Base-by-base conservation (phyloP, 2,113 vertebrate species). In the Sinosuthora webbiana region DNA sequence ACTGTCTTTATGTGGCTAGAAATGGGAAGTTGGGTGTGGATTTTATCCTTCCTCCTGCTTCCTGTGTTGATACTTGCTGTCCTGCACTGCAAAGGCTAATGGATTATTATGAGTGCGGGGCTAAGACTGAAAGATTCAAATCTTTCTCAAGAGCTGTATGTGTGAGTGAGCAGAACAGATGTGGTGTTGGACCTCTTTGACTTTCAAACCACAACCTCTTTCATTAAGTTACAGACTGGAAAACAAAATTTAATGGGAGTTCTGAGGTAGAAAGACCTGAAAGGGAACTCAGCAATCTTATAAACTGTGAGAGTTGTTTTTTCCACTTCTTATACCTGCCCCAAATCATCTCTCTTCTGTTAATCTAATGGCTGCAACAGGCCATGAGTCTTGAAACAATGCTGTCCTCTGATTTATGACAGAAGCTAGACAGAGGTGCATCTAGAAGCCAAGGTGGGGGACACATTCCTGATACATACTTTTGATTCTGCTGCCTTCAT, bases 401-500 rank as follows among this genome's bases (percentile, higher is more conserved):
- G 35, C 41, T 25, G 37, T 91, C 45, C 74, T 91, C 55, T 89
- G 49, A 73, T 95, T 87, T 65, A 60, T 86, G 78, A 79, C 55
- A 74, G 87, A 87, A 87, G 64, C 68, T 83, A 57, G 67, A 59
- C 85, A 65, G 71, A 81, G 65, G 25, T 91, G 35, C 17, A 1
- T 65, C 28, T 76, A 78, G 86, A 94, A 93, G 67, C 60, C 59
- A 53, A 53, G 30, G 20, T 91, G 74, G 87, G 52, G 82, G 84
- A 77, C 50, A 28, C 85, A 63, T 95, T 94, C 57, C 53, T 94
- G 78, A 70, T 94, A 4, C 73, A 65, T 80, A 47, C 63, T 91
- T 95, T 39, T 59, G 91, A 77, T 91, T 87, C 50, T 81, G 13
- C 62, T 93, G 70, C 89, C 63, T 91, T 88, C 55, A 8, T 96